Evolutionary conservation across 2,113 vertebrate species (phyloP).

Genomic region (Oxyura jamaicensis): DNA sequence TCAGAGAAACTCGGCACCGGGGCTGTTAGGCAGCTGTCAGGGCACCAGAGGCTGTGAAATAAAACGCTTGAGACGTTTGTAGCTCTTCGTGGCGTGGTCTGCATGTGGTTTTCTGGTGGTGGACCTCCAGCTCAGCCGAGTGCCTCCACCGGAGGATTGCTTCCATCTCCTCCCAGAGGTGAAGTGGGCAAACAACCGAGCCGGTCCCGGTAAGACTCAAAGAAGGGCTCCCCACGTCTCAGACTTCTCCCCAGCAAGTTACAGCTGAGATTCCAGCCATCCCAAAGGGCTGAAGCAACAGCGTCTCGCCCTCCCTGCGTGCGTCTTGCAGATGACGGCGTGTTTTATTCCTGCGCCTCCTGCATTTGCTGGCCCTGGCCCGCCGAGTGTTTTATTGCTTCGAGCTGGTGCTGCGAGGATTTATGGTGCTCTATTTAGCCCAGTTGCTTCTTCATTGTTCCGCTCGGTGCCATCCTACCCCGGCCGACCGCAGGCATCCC

Average conservation of each 20-base stretch:
- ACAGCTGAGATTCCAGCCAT: not conserved
- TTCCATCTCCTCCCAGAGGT: accelerated
- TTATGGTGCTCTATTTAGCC: not conserved
- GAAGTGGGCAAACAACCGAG: not conserved
- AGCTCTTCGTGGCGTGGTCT: not conserved
- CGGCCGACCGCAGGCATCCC: not conserved
- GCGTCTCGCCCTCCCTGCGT: not conserved
- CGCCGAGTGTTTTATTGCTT: not conserved
- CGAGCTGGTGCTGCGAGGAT: not conserved
- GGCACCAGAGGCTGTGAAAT: not conserved
- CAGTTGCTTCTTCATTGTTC: not conserved
- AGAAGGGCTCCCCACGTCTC: not conserved
- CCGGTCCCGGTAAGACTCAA: not conserved
- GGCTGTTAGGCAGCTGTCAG: not conserved
- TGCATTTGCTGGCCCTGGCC: not conserved
- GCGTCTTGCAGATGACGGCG: not conserved
- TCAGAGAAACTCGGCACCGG: accelerated
- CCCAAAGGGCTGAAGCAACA: not conserved
- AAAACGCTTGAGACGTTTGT: not conserved
- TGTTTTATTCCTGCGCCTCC: not conserved
- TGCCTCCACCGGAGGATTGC: not conserved
- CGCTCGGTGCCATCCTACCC: not conserved
- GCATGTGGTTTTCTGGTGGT: not conserved
- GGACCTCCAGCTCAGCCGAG: not conserved
- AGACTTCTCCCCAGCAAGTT: not conserved